Evolutionary conservation across 2,797 vertebrate genomes (phyloP).

Genomic region (Rhynchotus rufescens): DNA sequence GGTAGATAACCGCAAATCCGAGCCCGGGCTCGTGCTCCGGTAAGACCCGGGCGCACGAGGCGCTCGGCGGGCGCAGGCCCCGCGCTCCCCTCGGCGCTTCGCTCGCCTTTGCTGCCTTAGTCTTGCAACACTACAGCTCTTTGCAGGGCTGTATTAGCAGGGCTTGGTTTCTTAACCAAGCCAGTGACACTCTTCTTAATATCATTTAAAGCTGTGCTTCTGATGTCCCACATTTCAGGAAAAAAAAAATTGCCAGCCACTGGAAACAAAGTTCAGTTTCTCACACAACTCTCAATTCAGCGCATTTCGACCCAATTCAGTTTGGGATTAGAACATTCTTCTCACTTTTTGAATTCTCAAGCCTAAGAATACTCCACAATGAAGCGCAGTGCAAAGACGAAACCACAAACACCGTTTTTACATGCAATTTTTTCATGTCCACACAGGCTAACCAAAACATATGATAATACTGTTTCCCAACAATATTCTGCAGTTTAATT

Average conservation of each 20-base stretch:
- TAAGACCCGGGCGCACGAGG: accelerated
- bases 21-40: not conserved
- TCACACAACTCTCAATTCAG: not conserved
- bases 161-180: not conserved
- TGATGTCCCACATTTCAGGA: not conserved
- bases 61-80: not conserved
- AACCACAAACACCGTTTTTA: not conserved
- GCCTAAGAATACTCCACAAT: accelerated
- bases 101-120: not conserved
- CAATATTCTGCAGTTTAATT: slow-evolving; percentile 41
- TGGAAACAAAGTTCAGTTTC: not conserved
- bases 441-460: slow-evolving; percentile 21
- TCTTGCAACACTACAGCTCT: not conserved
- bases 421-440: slow-evolving; percentile 12
- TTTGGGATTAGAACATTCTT: not conserved
- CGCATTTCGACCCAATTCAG: not conserved
- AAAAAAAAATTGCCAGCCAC: not conserved
- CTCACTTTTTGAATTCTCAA: not conserved
- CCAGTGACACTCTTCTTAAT: not conserved
- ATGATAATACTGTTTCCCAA: slow-evolving; percentile 37
- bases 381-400: not conserved
- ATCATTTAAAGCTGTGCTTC: not conserved
- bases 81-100: not conserved
- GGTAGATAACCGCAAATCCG: accelerated
- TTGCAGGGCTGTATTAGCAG: not conserved